These are phyloP conservation scores for Butorides virescens DNA, from an alignment of 2,113 vertebrate genomes.

Conservation along the genomic window DNA sequence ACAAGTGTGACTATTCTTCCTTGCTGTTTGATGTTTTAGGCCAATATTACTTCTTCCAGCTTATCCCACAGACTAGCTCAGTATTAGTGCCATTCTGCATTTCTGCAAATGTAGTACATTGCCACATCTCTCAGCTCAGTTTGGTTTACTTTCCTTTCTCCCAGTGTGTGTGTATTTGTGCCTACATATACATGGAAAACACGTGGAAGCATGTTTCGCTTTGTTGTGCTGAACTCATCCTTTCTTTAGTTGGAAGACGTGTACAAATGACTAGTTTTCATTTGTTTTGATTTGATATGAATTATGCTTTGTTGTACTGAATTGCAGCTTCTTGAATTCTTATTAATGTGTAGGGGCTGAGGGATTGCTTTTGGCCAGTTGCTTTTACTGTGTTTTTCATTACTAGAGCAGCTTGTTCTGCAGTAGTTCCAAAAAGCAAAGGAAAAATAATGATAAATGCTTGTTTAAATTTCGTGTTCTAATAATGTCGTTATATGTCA, in stretches of 20 bases:
- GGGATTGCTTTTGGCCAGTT: not conserved
- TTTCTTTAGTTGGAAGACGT: not conserved
- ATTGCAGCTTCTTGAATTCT: not conserved
- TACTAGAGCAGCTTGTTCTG: not conserved
- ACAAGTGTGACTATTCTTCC: not conserved
- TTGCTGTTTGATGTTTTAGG: not conserved
- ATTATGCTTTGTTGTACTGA: not conserved
- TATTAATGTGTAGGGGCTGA: not conserved
- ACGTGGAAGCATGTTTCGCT: not conserved
- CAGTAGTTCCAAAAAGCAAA: not conserved
- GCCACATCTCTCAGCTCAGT: not conserved
- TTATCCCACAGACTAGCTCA: not conserved
- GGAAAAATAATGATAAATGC: not conserved
- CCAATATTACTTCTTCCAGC: not conserved
- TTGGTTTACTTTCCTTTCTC: not conserved
- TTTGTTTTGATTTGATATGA: not conserved
- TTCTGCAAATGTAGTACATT: not conserved
- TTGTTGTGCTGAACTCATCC: not conserved
- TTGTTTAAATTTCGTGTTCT: not conserved
- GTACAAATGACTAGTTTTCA: not conserved
- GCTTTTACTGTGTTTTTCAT: not conserved
- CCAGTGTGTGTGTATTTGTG: not conserved
- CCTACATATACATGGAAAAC: not conserved
- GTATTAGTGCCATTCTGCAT: not conserved
- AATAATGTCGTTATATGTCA: not conserved